These are phyloP conservation scores for Metopolophium dirhodum DNA, from an alignment of 1,140 invertebrate species.

Conservation along the genomic window DNA sequence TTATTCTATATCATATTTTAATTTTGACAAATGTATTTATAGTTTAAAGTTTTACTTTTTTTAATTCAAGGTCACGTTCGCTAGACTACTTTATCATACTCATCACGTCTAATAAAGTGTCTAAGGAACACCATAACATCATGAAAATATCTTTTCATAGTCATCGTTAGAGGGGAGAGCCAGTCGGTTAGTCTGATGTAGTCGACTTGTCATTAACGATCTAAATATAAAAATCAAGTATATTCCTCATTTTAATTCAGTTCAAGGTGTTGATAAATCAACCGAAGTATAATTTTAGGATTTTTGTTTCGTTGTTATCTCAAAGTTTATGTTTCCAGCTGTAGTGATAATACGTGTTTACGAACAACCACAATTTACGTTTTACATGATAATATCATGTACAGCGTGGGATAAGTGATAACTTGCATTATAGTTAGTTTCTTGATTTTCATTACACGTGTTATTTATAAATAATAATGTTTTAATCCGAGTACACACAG, in stretches of 20 bases:
- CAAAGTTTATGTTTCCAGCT: neutral
- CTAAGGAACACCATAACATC: neutral
- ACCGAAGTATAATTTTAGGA: neutral
- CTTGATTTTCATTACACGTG: neutral
- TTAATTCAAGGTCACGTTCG: neutral
- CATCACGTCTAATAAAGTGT: neutral
- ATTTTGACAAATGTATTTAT: neutral
- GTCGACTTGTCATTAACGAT: neutral
- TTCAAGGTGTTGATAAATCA: neutral
- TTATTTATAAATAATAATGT: neutral
- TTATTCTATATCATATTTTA: neutral
- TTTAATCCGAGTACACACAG: neutral
- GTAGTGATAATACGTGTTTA: neutral
- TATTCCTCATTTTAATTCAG: neutral
- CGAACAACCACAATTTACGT: neutral
- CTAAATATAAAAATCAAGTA: conserved; percentile 24
- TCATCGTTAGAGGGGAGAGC: neutral
- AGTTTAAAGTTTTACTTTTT: neutral
- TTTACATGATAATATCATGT: neutral
- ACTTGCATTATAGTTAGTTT: neutral
- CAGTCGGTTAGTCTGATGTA: neutral
- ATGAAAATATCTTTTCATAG: neutral
- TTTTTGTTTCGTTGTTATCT: neutral
- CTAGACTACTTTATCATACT: neutral
- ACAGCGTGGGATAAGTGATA: neutral